Evolutionary conservation across 1,140 invertebrate genomes (phyloP).

Genomic region (Aculops lycopersici): DNA sequence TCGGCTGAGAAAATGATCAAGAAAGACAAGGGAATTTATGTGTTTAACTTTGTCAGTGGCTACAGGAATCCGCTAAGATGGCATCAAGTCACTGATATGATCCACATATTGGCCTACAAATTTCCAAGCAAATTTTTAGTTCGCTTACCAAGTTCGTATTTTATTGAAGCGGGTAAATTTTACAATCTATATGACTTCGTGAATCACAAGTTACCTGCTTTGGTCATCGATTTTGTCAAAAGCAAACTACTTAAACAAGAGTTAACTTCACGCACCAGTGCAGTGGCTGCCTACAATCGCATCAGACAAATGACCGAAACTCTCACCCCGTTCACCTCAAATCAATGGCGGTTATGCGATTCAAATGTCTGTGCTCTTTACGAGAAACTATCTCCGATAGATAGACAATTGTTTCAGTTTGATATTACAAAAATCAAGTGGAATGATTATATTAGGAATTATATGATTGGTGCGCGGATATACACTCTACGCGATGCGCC

Average conservation of each 20-base stretch:
- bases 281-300: too few relatives aligned
- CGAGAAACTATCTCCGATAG: not conserved
- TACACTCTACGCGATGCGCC: slow-evolving; percentile 49
- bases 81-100: slow-evolving; percentile 16
- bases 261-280: too few relatives aligned
- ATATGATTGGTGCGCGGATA: slow-evolving; percentile 32
- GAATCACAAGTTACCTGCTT: slow-evolving; percentile 10
- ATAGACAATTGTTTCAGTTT: slow-evolving; percentile 25
- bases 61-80: slow-evolving; percentile 35
- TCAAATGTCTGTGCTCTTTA: not conserved
- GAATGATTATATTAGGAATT: slow-evolving; percentile 29
- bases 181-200: slow-evolving; percentile 6
- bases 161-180: slow-evolving; percentile 4
- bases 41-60: too few relatives aligned
- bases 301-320: too few relatives aligned
- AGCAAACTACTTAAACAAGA: too few relatives aligned
- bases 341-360: not conserved
- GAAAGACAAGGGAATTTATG: too few relatives aligned
- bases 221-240: slow-evolving; percentile 8
- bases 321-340: not conserved
- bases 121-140: slow-evolving; percentile 9
- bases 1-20: too few relatives aligned
- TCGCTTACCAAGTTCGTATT: slow-evolving; percentile 7
- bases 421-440: slow-evolving; percentile 32
- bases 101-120: slow-evolving; percentile 7